Evolutionary conservation across 2,888 invertebrate species (phyloP).

Genomic region (Eurytoma adleriae): DNA sequence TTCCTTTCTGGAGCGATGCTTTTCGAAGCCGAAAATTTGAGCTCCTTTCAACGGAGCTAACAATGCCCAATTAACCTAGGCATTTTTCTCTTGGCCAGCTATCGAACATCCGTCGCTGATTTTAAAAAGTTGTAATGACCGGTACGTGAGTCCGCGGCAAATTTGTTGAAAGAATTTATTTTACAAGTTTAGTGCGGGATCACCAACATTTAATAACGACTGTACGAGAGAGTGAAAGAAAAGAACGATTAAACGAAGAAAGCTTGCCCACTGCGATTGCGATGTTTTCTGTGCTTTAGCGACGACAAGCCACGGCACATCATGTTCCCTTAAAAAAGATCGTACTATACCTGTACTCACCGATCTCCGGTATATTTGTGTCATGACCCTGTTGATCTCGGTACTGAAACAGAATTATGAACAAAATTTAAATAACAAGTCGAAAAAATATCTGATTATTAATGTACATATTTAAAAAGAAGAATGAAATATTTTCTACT

Average conservation of each 20-base stretch:
- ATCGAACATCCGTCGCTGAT: neutral
- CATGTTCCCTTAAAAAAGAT: constrained; percentile 32
- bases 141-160: neutral
- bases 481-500: too few species aligned
- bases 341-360: constrained; percentile 75
- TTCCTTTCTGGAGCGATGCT: too few species aligned
- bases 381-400: constrained; percentile 80
- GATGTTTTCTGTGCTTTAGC: constrained; percentile 21
- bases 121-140: neutral
- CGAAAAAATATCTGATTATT: neutral
- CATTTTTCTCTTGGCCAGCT: too few species aligned
- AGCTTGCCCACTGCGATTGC: constrained; percentile 47
- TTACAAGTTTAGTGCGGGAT: neutral
- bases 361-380: constrained; percentile 79
- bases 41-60: too few species aligned
- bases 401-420: constrained; percentile 77
- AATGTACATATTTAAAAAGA: too few species aligned
- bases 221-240: neutral
- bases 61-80: too few species aligned
- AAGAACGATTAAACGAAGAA: constrained; percentile 22
- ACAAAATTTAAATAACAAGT: neutral
- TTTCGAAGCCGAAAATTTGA: too few species aligned
- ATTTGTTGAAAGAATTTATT: too few species aligned
- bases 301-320: constrained; percentile 39
- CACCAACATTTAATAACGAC: too few species aligned